Conservation (phyloP, 2,113 vertebrate genomes). For the Chamaetylas fuelleborni region DNA sequence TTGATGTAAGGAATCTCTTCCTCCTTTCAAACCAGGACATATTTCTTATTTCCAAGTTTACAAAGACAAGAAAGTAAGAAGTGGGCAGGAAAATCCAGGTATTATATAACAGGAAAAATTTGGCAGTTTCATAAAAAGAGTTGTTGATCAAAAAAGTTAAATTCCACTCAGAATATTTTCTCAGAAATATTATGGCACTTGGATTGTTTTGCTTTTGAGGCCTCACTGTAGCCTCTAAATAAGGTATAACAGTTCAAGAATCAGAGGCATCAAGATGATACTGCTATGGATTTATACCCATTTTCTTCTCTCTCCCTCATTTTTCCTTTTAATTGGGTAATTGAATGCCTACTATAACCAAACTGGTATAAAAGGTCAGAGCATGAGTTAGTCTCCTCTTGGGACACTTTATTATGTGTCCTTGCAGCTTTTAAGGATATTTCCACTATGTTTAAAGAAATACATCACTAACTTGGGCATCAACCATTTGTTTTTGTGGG, state of each 20-base stretch:
- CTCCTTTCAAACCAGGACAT: neutral
- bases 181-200: neutral
- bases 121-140: neutral
- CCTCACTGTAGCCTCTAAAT: neutral
- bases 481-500: neutral
- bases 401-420: neutral
- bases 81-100: neutral
- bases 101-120: neutral
- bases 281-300: neutral
- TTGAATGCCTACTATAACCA: neutral
- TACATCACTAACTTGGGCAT: neutral
- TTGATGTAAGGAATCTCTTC: conserved; percentile 45
- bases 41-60: conserved; percentile 4
- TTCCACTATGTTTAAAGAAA: neutral
- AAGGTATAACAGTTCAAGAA: neutral
- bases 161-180: neutral
- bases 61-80: neutral
- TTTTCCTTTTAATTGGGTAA: neutral
- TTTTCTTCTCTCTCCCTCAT: neutral
- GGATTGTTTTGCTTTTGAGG: neutral
- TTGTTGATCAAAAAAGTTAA: neutral
- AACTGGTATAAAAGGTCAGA: conserved; percentile 15
- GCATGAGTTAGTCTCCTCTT: neutral
- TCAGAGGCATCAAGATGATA: neutral
- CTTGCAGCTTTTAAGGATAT: conserved; percentile 11